Evolutionary conservation across 2,113 vertebrate genomes (phyloP), one percentile per base, ranked within the genome.

Genomic region (Manacus vitellinus): DNA sequence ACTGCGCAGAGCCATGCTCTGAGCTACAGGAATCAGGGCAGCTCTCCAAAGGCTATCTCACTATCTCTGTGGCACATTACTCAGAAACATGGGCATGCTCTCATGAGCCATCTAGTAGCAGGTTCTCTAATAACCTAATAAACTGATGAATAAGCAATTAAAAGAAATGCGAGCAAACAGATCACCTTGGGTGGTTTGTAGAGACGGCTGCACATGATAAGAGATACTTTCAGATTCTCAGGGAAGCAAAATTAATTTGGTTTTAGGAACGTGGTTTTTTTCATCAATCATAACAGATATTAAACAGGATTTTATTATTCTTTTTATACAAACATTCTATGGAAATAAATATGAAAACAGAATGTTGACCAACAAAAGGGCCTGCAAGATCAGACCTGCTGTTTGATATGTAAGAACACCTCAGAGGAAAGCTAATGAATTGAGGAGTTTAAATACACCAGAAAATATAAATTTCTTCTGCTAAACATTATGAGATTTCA

Each of bases 121-220:
- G 19, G 43, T 37, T 94, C 65, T 61, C 58, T 82, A 83, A 80
- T 67, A 88, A 85, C 56, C 54, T 82, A 81, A 80, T 65, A 88
- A 86, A 74, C 22, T 82, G 77, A 62, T 70, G 77, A 83, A 86
- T 41, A 92, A 93, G 65, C 68, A 72, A 79, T 54, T 28, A 43
- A 87, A 85, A 75, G 51, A 89, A 94, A 95, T 41, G 46, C 81
- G 58, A 95, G 58, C n/a, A 81, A 96, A 80, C 18, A 52, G 51
- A 62, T 91, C 82, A 89, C 46, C 33, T 88, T 91, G 41, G 33
- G 39, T 84, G 17, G 35, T 83, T 95, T 73, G 39, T 54, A 54
- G 81, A 55, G 39, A 56, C 52, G 22, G 21, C 33, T 75, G 43
- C 8, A 22, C 22, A 2, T 0, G 7, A 30, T 55, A 77, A 70